Evolutionary conservation across 2,113 vertebrate species (phyloP), one percentile per base, ranked within the genome.

Genomic region (Hydrochoerus hydrochaeris): DNA sequence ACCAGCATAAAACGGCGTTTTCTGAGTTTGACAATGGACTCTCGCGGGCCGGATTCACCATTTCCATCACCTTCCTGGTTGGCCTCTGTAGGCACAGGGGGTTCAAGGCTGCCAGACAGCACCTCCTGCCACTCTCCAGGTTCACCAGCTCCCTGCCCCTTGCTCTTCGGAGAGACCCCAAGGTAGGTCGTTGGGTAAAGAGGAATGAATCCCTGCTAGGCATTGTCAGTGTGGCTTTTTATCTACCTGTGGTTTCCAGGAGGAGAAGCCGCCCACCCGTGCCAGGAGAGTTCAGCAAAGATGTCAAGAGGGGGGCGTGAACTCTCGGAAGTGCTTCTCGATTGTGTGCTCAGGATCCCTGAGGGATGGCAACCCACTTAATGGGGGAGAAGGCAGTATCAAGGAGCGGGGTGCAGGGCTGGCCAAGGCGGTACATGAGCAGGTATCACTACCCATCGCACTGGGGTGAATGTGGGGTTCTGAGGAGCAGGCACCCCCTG

Each of bases 251-350:
- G 92, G 84, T 62, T 97, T 94, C 52, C 22, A 3, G 69, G 88
- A n/a, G 60, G 90, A 83, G 86, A 84, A 96, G 52, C 96, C 96
- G 54, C 96, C 93, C 89, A 95, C 97, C 14, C 20, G 75, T 73
- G 69, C 87, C 1, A 2, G 28, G 58, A 88, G 89, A 93, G 93
- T 93, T 96, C 97, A 94, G 57, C 0, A 1, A 84, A 93, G 87
- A 84, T 81, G 30, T 69, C 93, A 46, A 32, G 87, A 67, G 83
- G 1, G 26, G 67, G 93, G 83, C 14, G 44, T 26, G 91, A 91
- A 26, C 19, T 30, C 44, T 35, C 32, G 4, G 35, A 46, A 46
- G 78, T 32, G 88, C 67, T 28, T 65, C 93, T 49, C 0, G 0
- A 0, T 2, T 4, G 85, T 16, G 35, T 24, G 2, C 17, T 35